These are phyloP conservation scores for Girardinus metallicus DNA, from an alignment of 2,797 vertebrate genomes.

Conservation along the genomic window DNA sequence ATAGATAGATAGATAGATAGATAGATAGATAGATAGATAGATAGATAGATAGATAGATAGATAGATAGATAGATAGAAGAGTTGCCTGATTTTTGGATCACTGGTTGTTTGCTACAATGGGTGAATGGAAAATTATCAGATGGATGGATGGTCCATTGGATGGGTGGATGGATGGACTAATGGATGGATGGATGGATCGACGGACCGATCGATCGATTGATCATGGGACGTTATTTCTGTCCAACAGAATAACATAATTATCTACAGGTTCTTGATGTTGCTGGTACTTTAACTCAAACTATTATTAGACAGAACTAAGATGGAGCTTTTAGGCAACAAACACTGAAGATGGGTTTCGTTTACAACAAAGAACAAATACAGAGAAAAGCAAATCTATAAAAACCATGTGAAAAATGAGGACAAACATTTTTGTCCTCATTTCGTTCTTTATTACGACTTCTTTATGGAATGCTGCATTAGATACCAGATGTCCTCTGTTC, in stretches of 20 bases:
- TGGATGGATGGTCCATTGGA: no score
- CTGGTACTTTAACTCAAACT: not conserved
- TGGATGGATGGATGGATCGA: no score
- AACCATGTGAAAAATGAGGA: not conserved
- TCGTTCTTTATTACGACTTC: not conserved
- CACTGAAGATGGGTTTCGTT: not conserved
- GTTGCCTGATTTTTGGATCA: no score
- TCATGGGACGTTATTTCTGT: not conserved
- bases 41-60: no score
- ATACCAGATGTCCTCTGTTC: not conserved
- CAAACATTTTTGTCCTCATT: no score
- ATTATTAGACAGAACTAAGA: not conserved
- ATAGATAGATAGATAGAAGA: rapidly evolving
- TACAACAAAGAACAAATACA: not conserved
- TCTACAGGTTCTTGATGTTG: not conserved
- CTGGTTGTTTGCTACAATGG: no score
- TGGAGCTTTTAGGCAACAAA: not conserved
- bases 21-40: no score
- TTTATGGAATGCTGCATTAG: not conserved
- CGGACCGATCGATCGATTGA: not conserved
- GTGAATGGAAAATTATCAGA: no score
- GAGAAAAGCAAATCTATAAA: not conserved
- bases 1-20: no score
- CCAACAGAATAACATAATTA: not conserved
- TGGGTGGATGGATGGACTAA: no score